Evolutionary conservation across 2,113 vertebrate species (phyloP).

Genomic region (Myxocyprinus asiaticus): DNA sequence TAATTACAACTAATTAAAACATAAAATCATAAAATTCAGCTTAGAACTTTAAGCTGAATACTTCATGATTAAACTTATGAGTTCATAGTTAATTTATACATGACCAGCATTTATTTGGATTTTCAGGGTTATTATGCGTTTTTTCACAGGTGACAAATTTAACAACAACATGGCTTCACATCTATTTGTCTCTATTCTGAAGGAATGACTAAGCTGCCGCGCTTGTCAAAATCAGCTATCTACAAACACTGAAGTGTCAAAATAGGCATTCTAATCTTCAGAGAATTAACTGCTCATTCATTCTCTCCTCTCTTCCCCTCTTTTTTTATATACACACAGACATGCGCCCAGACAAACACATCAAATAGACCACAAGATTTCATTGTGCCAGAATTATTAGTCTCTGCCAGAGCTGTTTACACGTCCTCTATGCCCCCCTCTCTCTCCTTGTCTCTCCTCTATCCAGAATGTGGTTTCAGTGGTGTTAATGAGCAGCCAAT

Average conservation of each 20-base stretch:
- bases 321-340: neutral
- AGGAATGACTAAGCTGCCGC: constrained; percentile 12
- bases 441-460: no score
- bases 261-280: constrained; percentile 21
- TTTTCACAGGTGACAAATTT: constrained; percentile 6
- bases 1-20: neutral
- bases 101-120: neutral
- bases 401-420: constrained; percentile 12
- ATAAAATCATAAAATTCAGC: neutral
- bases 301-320: neutral
- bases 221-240: constrained; percentile 25
- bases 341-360: constrained; percentile 37
- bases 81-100: constrained; percentile 12
- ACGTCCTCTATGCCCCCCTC: constrained; percentile 1
- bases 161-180: constrained; percentile 23
- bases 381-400: constrained; percentile 31
- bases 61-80: constrained; percentile 13
- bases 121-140: neutral
- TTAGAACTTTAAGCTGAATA: constrained; percentile 12
- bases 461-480: neutral
- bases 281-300: constrained; percentile 20
- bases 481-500: neutral
- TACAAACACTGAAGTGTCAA: constrained; percentile 32
- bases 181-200: constrained; percentile 13
- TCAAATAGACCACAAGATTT: constrained; percentile 16